phyloP scores from a whole-genome alignment of 1,140 invertebrate species.

The Cyrtorhinus lividipennis region DNA sequence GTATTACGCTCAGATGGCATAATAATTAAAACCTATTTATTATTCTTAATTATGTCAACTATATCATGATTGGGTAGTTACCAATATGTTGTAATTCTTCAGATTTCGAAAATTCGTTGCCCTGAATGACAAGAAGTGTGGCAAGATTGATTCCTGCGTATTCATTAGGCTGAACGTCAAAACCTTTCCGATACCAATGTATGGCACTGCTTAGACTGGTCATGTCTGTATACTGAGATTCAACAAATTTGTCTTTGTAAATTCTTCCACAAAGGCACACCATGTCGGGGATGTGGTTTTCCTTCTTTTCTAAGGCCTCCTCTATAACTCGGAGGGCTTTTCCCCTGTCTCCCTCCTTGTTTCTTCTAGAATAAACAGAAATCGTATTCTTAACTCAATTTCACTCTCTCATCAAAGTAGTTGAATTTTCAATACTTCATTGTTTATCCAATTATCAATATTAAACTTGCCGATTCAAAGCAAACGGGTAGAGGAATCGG shows the following conservation, averaged over 20 bases:
- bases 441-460: too few relatives aligned
- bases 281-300: constrained; percentile 91
- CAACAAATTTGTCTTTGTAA: constrained; percentile 98
- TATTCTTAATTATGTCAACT: too few relatives aligned
- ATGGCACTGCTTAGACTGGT: constrained; percentile 85
- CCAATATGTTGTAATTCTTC: constrained; percentile 79
- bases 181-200: constrained; percentile 96
- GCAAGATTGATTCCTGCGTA: constrained; percentile 98
- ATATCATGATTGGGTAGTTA: too few relatives aligned
- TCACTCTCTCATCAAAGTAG: too few relatives aligned
- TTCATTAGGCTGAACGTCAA: constrained; percentile 92
- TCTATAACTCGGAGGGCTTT: constrained; percentile 84
- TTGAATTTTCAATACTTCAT: too few relatives aligned
- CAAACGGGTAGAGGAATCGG: constrained; percentile 89
- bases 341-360: constrained; percentile 85
- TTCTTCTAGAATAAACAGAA: constrained; percentile 54
- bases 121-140: constrained; percentile 92
- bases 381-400: too few relatives aligned
- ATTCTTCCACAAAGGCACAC: constrained; percentile 96
- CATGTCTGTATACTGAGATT: constrained; percentile 79
- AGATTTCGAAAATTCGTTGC: constrained; percentile 86
- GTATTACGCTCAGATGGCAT: too few relatives aligned
- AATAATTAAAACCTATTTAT: too few relatives aligned
- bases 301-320: constrained; percentile 77
- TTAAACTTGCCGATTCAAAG: constrained; percentile 64